phyloP scores from a whole-genome alignment of 2,113 vertebrate genomes.

The Burhinus oedicnemus region DNA sequence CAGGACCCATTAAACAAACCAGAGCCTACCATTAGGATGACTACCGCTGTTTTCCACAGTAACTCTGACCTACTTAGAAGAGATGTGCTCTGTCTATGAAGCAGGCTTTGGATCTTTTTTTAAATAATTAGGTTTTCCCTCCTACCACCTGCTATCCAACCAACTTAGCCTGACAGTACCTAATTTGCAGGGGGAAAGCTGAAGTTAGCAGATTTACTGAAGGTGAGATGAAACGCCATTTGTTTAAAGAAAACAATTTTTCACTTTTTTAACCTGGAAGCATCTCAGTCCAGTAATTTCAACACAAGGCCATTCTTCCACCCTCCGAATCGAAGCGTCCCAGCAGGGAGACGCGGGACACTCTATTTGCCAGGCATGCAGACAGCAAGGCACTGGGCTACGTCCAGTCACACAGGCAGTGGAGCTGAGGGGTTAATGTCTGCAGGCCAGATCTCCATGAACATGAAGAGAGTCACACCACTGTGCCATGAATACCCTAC shows the following conservation, averaged over 20 bases:
- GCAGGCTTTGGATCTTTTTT: not conserved
- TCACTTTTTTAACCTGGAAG: not conserved
- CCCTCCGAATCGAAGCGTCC: not conserved
- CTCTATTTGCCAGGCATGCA: not conserved
- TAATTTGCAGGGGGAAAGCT: not conserved
- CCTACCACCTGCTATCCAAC: not conserved
- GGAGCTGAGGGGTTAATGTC: not conserved
- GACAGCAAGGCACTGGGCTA: not conserved
- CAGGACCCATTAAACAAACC: not conserved
- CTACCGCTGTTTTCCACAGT: not conserved
- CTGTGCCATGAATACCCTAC: not conserved
- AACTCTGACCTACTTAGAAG: not conserved
- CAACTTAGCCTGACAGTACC: not conserved
- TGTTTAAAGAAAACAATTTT: not conserved
- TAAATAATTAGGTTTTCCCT: not conserved
- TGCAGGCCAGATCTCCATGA: not conserved
- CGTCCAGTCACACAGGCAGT: accelerated
- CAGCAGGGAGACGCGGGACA: accelerated
- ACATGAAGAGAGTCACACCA: not conserved
- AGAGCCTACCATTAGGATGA: not conserved
- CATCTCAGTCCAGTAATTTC: not conserved
- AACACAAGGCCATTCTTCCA: not conserved
- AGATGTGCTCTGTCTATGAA: not conserved
- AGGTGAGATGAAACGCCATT: not conserved
- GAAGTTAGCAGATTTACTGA: not conserved